Evolutionary conservation across 2,113 vertebrate genomes (phyloP).

Genomic region (Alaudala cheleensis): DNA sequence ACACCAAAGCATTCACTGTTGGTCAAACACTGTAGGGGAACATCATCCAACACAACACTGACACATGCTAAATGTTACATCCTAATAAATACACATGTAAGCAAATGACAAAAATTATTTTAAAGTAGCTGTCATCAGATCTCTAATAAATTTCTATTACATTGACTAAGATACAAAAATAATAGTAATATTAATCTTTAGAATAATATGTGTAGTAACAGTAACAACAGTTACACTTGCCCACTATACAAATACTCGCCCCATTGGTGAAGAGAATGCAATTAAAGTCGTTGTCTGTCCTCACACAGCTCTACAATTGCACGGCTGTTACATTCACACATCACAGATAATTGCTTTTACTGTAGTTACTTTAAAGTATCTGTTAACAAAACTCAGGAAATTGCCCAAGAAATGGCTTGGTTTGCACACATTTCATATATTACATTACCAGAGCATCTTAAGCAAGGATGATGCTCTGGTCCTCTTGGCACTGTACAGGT

Average conservation of each 20-base stretch:
- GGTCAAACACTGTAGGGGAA: background rate
- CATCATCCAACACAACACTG: background rate
- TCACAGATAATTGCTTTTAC: background rate
- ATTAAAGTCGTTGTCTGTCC: background rate
- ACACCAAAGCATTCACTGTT: conserved; percentile 27
- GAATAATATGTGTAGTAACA: background rate
- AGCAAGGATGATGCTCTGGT: background rate
- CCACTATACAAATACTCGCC: background rate
- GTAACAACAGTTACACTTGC: conserved; percentile 3
- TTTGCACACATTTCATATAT: background rate
- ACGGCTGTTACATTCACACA: background rate
- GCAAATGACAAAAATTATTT: background rate
- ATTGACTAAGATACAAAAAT: conserved; percentile 27
- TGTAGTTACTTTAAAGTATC: conserved; percentile 21
- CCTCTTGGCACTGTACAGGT: background rate
- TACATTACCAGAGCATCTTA: background rate
- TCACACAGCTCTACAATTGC: background rate
- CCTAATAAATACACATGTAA: conserved; percentile 17
- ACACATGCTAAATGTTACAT: conserved; percentile 16
- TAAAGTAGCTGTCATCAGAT: background rate
- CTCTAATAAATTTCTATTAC: conserved; percentile 12
- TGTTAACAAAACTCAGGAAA: background rate
- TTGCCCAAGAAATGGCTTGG: background rate
- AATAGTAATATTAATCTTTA: conserved; percentile 1
- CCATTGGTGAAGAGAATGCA: background rate